Evolutionary conservation across 2,888 invertebrate genomes (phyloP).

Genomic region (Melanargia galathea): DNA sequence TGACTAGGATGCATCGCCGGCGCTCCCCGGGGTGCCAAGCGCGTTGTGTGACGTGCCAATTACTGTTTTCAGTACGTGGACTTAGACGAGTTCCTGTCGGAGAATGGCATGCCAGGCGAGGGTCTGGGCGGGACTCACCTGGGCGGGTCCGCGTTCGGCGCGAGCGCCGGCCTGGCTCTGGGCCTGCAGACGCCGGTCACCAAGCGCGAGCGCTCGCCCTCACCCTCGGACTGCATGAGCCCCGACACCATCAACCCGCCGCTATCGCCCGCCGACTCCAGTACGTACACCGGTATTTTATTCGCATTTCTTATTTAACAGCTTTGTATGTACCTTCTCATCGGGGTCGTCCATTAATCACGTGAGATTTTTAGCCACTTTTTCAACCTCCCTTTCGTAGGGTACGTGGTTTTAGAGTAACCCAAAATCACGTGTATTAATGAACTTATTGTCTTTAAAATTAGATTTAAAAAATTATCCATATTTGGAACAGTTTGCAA

Average conservation of each 20-base stretch:
- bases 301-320: background rate
- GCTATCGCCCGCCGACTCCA: conserved; percentile 94
- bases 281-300: conserved; percentile 81
- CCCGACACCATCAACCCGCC: conserved; percentile 94
- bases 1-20: conserved; percentile 17
- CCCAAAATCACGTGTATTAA: too few relatives aligned
- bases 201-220: conserved; percentile 93
- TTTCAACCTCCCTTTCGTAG: too few relatives aligned
- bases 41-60: conserved; percentile 44
- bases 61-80: conserved; percentile 92
- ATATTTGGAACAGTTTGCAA: too few relatives aligned
- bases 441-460: too few relatives aligned
- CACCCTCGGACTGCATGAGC: conserved; percentile 94
- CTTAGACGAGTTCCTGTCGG: conserved; percentile 97
- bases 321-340: too few relatives aligned
- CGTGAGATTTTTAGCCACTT: too few relatives aligned
- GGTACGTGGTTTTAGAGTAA: too few relatives aligned
- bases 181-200: conserved; percentile 87
- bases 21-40: conserved; percentile 41
- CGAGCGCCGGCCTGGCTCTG: conserved; percentile 81
- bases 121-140: conserved; percentile 85
- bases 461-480: too few relatives aligned
- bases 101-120: conserved; percentile 96
- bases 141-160: conserved; percentile 84
- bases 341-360: too few relatives aligned